phyloP scores from a whole-genome alignment of 2,888 invertebrate genomes.

The Portevinia maculata region DNA sequence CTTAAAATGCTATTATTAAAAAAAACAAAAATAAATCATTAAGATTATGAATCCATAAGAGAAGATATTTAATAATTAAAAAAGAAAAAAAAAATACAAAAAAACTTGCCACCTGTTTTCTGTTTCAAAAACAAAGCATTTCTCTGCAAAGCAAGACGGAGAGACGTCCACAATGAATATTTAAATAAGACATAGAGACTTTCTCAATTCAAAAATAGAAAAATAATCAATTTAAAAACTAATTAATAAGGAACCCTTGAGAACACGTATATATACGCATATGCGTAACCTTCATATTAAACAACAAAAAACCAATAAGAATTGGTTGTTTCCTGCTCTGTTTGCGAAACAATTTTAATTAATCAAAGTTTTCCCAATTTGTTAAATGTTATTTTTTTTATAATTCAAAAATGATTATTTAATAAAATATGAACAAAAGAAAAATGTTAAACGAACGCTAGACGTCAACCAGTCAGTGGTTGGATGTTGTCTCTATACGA shows the following conservation, averaged over 20 bases:
- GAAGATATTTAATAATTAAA: conserved; percentile 69
- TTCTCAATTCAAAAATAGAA: conserved; percentile 18
- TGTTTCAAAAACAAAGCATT: conserved; percentile 65
- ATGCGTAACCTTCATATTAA: conserved; percentile 17
- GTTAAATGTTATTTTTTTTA: conserved; percentile 58
- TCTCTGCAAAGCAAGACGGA: conserved; percentile 27
- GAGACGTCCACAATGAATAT: conserved; percentile 4
- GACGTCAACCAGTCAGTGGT: conserved; percentile 13
- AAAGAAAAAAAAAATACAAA: conserved; percentile 53
- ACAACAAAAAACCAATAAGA: conserved; percentile 9
- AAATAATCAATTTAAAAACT: conserved; percentile 11
- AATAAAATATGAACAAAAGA: conserved; percentile 24
- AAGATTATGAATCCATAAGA: conserved; percentile 70
- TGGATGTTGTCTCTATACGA: conserved; percentile 37
- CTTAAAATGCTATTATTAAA: conserved; percentile 74
- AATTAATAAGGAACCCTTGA: conserved; percentile 19
- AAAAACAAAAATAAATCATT: conserved; percentile 64
- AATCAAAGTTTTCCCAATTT: conserved; percentile 20
- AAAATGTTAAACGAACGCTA: background rate
- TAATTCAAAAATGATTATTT: conserved; percentile 52
- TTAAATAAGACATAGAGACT: background rate
- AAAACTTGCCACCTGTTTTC: conserved; percentile 74
- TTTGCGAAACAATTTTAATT: conserved; percentile 28
- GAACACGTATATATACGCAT: conserved; percentile 29
- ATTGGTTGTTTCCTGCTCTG: conserved; percentile 14